Conservation (phyloP, 37 sponge, comb jelly and placozoan species). For the Chondrosia reniformis region DNA sequence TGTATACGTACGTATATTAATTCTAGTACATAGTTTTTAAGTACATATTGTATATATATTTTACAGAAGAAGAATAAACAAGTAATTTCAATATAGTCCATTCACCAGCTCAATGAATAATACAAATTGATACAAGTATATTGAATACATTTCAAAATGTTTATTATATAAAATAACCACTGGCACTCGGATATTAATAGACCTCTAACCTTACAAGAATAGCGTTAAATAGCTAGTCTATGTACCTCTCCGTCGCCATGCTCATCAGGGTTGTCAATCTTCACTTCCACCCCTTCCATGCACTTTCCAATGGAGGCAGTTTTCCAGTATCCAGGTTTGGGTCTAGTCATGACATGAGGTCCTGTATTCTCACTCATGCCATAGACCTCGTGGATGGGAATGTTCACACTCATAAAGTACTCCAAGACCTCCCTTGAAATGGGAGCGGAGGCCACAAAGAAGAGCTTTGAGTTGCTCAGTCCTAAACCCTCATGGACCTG, state of each 20-base stretch:
- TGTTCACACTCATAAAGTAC: constrained; percentile 80
- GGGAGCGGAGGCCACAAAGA: constrained; percentile 53
- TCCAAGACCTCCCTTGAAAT: constrained; percentile 66
- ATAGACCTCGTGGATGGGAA: constrained; percentile 87
- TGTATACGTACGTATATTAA: too few relatives aligned
- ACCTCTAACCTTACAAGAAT: too few relatives aligned
- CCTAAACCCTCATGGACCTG: constrained; percentile 29
- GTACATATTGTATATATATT: too few relatives aligned
- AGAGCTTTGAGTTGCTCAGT: constrained; percentile 6
- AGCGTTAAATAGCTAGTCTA: not conserved
- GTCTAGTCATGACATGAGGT: constrained; percentile 39
- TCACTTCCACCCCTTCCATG: constrained; percentile 53
- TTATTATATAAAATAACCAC: too few relatives aligned
- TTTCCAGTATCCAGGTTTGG: constrained; percentile 55
- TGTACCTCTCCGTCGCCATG: constrained; percentile 88
- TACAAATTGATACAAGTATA: too few relatives aligned
- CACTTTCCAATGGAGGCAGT: constrained; percentile 62
- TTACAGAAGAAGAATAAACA: too few relatives aligned
- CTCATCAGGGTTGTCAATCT: constrained; percentile 72
- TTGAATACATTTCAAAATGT: too few relatives aligned
- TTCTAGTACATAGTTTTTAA: too few relatives aligned
- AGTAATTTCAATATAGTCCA: too few relatives aligned
- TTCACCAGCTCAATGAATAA: too few relatives aligned
- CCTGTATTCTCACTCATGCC: constrained; percentile 89
- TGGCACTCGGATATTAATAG: too few relatives aligned